Evolutionary conservation across 2,888 invertebrate genomes (phyloP), one percentile per base, ranked within the genome.

Genomic region (Ptycholaimellus sp.): DNA sequence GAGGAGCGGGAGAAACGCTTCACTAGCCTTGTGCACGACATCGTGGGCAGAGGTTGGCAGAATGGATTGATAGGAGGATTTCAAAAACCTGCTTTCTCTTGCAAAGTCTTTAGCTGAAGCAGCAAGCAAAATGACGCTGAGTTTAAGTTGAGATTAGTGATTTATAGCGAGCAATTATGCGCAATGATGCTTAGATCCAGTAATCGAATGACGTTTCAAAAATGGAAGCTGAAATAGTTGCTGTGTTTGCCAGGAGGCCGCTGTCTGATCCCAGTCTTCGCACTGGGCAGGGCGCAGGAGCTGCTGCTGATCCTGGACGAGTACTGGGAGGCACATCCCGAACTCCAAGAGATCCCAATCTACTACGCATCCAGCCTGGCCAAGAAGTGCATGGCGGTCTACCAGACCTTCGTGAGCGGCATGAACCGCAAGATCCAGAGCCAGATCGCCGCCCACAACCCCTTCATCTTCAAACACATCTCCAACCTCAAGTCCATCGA

Each of bases 351-450:
- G 60, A 80, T 93, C 50, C 96, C 96, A 0, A 90, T 99, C 48
- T 96, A 99, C 65, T 96, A 99, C 66, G 96, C 96, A 9, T 93
- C 90, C 0, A 87, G 93, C 0, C 66, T 99, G 43, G 96, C 96
- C 33, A 96, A 96, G 65, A 96, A 96, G 60, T 99, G 96, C 58
- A 99, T 99, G 93, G 80, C 87, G 39, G 96, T 99, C 1, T 99
- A 99, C 66, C 96, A 99, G 65, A 96, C 96, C 0, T 99, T 90
- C 60, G 76, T 96, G 3, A 90, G 90, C 63, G 90, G 93, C 0
- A 99, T 99, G 96, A 99, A 99, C 62, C 87, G 93, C 53, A 74
- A 76, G 56, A 96, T 99, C 47, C 72, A 79, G 13, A 64, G 85
- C 2, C 93, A 93, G 65, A 93, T 96, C 54, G 82, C 87, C 1